These are phyloP conservation scores for Hypanus sabinus DNA, from an alignment of 2,113 vertebrate species.

Conservation along the genomic window DNA sequence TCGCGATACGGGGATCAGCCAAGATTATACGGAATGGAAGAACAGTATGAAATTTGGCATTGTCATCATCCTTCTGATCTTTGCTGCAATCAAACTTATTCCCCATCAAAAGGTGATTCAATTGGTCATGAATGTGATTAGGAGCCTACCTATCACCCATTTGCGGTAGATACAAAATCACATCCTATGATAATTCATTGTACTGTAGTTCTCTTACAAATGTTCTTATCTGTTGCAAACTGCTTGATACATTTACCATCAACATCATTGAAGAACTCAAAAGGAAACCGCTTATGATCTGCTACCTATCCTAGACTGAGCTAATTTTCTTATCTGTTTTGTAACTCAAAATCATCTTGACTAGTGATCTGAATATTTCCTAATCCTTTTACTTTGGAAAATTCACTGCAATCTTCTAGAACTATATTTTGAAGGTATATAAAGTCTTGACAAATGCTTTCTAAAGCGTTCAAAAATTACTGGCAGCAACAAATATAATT, in stretches of 20 bases:
- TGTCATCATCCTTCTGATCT: neutral
- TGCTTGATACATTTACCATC: neutral
- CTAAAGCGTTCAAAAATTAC: no score
- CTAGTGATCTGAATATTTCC: no score
- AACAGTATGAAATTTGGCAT: neutral
- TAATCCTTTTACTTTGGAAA: no score
- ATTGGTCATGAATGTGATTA: neutral
- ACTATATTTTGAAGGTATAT: no score
- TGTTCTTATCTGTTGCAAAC: neutral
- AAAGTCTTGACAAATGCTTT: no score
- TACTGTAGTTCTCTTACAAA: neutral
- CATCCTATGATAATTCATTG: neutral
- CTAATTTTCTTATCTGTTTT: neutral
- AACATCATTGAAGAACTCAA: neutral
- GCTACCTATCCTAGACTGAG: neutral
- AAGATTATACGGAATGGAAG: no score
- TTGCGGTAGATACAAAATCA: neutral
- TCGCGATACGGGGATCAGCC: no score
- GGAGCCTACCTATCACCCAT: neutral
- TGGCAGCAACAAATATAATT: no score
- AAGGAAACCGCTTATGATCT: neutral
- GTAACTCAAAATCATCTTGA: no score
- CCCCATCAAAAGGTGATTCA: neutral
- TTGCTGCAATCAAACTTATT: neutral
- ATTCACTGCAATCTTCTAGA: no score